These are phyloP conservation scores for Brachynemurus nebulosus DNA, from an alignment of 2,888 invertebrate species.

Conservation along the genomic window DNA sequence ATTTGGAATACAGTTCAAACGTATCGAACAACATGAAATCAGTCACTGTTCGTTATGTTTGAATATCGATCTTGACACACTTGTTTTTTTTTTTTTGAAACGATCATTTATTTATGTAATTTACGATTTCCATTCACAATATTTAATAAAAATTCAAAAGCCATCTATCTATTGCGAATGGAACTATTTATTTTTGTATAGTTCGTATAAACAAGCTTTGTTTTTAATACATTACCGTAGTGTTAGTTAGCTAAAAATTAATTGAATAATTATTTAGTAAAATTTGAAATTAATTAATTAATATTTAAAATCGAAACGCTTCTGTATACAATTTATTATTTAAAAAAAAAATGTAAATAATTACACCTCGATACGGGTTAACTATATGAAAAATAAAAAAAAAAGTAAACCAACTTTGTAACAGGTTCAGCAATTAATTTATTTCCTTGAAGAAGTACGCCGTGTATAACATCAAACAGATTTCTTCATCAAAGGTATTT, in stretches of 20 bases:
- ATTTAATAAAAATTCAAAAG: no score
- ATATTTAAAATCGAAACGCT: not conserved
- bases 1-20: no score
- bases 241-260: not conserved
- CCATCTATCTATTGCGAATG: no score
- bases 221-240: not conserved
- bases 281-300: not conserved
- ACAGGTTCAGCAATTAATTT: conserved; percentile 2
- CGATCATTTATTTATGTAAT: no score
- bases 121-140: no score
- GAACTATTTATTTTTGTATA: no score
- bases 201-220: no score
- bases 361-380: conserved; percentile 10
- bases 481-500: not conserved
- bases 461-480: not conserved
- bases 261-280: not conserved
- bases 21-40: no score
- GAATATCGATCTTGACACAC: no score
- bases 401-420: conserved; percentile 3
- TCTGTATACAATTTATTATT: conserved; percentile 2
- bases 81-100: no score
- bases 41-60: no score
- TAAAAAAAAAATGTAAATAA: conserved; percentile 8
- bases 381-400: conserved; percentile 5
- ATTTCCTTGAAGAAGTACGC: not conserved